Percentiles rank a stretch among this genome's conserved stretches.
Conservation (phyloP, 2,113 vertebrate genomes). For the Platysternon megacephalum region DNA sequence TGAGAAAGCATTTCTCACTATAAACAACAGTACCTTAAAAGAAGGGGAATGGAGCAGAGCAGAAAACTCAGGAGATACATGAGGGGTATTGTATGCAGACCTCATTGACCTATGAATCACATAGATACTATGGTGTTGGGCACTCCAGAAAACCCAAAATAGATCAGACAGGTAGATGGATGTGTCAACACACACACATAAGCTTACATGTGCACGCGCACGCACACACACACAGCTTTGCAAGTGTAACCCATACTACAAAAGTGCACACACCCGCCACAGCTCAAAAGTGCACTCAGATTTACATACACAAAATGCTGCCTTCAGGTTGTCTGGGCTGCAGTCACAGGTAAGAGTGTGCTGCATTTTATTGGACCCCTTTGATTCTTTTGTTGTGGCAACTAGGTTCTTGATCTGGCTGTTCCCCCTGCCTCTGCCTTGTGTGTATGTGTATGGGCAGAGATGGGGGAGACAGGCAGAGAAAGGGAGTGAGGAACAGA, state of each 20-base stretch:
- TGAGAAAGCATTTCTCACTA: neutral
- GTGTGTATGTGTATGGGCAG: neutral
- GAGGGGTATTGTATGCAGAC: too few species aligned
- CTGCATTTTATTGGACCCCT: neutral
- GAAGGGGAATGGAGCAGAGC: neutral
- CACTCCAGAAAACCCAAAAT: neutral
- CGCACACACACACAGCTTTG: rapidly evolving
- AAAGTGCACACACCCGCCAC: rapidly evolving
- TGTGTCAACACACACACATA: rapidly evolving
- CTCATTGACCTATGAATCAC: neutral
- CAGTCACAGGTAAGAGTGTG: neutral
- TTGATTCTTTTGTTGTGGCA: neutral
- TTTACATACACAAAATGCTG: neutral
- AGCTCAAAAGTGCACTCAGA: neutral
- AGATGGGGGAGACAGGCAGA: neutral
- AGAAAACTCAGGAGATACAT: neutral
- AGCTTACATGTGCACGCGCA: neutral
- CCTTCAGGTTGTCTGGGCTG: neutral
- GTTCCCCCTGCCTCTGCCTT: neutral
- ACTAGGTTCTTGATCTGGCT: neutral
- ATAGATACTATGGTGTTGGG: neutral
- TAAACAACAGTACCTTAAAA: neutral
- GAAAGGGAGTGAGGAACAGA: neutral
- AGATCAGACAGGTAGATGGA: neutral
- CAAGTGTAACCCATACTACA: neutral